A percentile compares a stretch with the other conserved stretches of the same genome.
These are phyloP conservation scores for Aradophagus sp. DNA, from an alignment of 1,140 invertebrate genomes.

Conservation along the genomic window DNA sequence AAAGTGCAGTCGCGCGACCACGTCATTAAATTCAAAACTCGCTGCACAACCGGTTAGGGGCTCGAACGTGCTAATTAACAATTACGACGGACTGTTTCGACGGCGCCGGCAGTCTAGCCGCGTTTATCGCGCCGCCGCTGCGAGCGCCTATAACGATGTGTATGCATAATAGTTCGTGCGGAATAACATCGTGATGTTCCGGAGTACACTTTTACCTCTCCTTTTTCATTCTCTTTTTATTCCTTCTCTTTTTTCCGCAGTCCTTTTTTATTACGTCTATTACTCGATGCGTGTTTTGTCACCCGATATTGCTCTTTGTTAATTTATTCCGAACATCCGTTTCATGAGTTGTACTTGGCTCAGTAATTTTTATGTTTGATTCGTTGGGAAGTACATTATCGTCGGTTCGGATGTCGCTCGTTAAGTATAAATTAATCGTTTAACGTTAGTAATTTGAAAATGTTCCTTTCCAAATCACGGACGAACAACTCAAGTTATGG, in stretches of 20 bases:
- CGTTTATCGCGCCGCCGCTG: constrained; percentile 54
- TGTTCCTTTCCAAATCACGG: constrained; percentile 9
- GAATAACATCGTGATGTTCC: constrained; percentile 45
- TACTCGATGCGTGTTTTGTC: constrained; percentile 42
- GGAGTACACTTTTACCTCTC: constrained; percentile 19
- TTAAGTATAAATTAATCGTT: constrained; percentile 39
- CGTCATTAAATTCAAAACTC: constrained; percentile 45
- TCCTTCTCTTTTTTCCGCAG: neutral
- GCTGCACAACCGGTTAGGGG: constrained; percentile 46
- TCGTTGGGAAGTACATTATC: constrained; percentile 11
- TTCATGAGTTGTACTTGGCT: constrained; percentile 35
- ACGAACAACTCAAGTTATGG: constrained; percentile 2
- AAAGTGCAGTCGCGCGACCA: constrained; percentile 38
- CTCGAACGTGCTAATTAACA: constrained; percentile 62
- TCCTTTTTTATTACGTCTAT: constrained; percentile 5
- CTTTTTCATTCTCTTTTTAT: neutral
- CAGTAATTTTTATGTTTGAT: constrained; percentile 40
- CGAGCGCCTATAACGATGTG: constrained; percentile 51
- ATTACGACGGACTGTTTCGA: constrained; percentile 61
- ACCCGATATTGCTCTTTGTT: constrained; percentile 40
- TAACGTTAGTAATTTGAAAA: constrained; percentile 36
- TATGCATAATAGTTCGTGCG: constrained; percentile 57
- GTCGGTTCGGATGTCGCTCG: constrained; percentile 11
- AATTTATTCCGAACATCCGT: constrained; percentile 37
- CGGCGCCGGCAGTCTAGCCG: constrained; percentile 59